These are phyloP conservation scores for Clunio marinus DNA, from an alignment of 2,888 invertebrate genomes.

Conservation along the genomic window DNA sequence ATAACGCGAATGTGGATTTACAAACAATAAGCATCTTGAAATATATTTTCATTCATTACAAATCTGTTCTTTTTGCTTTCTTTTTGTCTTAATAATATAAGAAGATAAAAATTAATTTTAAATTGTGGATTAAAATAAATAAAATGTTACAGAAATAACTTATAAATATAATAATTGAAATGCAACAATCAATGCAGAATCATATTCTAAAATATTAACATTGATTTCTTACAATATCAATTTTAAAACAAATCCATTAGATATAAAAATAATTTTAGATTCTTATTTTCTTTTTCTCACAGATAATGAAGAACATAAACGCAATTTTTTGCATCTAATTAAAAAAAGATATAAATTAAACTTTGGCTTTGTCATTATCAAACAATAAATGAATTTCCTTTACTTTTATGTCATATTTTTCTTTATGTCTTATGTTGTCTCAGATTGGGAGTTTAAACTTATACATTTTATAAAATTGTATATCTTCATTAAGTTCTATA, in stretches of 20 bases:
- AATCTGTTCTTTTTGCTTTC: no score
- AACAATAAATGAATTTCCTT: slow-evolving; percentile 29
- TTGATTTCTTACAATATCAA: no score
- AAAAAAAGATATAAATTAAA: slow-evolving; percentile 19
- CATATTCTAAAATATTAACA: no score
- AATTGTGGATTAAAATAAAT: no score
- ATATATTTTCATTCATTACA: no score
- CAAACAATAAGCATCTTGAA: slow-evolving; percentile 16
- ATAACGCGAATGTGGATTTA: neutral
- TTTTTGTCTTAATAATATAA: no score
- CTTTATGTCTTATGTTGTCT: neutral
- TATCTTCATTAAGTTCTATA: slow-evolving; percentile 24
- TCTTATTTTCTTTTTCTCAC: slow-evolving; percentile 20
- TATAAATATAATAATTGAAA: no score
- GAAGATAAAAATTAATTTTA: no score
- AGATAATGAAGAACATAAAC: slow-evolving; percentile 33
- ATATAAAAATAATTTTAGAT: no score
- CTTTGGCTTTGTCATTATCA: slow-evolving; percentile 36
- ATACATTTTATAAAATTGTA: slow-evolving; percentile 17
- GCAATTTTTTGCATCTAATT: slow-evolving; percentile 16
- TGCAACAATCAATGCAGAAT: no score
- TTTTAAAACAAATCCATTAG: no score
- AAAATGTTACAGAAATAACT: no score
- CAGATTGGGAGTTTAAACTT: neutral
- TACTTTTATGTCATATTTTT: slow-evolving; percentile 9